Evolutionary conservation across 2,113 vertebrate species (phyloP).

Genomic region (Plotosus lineatus): DNA sequence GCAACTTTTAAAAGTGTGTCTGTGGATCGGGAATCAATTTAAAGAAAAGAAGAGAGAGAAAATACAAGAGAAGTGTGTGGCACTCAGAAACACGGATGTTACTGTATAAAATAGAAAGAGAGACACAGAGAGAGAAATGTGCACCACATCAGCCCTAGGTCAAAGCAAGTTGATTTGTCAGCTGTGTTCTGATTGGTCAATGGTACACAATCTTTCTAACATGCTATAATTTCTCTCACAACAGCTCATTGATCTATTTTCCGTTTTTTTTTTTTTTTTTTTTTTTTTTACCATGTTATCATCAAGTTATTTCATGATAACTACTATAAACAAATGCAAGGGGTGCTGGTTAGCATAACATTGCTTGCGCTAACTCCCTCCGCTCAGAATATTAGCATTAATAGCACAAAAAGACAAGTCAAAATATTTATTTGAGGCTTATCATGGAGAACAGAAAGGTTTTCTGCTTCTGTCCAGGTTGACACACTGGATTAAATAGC

Average conservation of each 20-base stretch:
- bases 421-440: not conserved
- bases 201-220: not conserved
- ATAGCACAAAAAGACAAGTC: not conserved
- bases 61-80: too few relatives aligned
- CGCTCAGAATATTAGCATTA: not conserved
- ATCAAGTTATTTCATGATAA: not conserved
- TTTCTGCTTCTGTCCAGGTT: not conserved
- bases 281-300: not conserved
- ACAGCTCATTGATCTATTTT: not conserved
- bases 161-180: not conserved
- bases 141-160: constrained; percentile 14
- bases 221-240: not conserved
- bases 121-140: not conserved
- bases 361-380: not conserved
- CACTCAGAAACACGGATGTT: not conserved
- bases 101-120: not conserved
- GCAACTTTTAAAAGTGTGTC: constrained; percentile 39
- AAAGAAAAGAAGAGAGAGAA: not conserved
- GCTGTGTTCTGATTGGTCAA: not conserved
- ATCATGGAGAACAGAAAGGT: not conserved
- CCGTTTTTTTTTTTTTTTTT: too few relatives aligned
- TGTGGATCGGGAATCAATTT: not conserved
- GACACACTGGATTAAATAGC: not conserved
- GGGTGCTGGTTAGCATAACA: not conserved
- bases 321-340: not conserved